Base-by-base conservation (phyloP, 2,888 invertebrate genomes). In the Trisateles emortualis region DNA sequence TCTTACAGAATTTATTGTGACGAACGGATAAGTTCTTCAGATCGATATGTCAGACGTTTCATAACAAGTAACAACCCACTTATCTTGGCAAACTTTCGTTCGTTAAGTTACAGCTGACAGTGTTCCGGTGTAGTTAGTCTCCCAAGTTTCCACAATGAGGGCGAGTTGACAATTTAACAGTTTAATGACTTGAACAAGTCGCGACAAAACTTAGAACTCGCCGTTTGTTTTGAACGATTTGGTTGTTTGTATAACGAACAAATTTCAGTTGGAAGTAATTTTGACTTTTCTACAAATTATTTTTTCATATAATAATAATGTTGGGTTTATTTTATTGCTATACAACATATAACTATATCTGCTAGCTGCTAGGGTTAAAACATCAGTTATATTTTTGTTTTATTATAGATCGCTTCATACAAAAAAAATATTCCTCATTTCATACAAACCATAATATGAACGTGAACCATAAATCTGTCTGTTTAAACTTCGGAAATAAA, bases 111-210 rank as follows among this genome's bases (percentile, higher is more conserved):
- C 51, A 64, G 55, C 58, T 64, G 64, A 59, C 64, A 59, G 48
- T 63, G 55, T 63, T 64, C 64, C 62, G 44, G 52, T 66, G 59
- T 74, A 68, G 58, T 64, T 64, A 65, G 47, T 52, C 56, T 57
- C 51, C 46, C 46, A 64, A 64, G 64, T 74, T 66, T 63, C 43
- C 53, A 64, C 71, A 64, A 64, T 71, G 74, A 69, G 62, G 62
- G 58, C 57, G 48, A 64, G 55, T 69, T 68, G 68, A 73, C 69
- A 65, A 69, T 73, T 68, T 72, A 73, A 72, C 65, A 59, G 60
- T 70, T 73, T 73, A 65, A 72, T 65, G 63, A 71, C 52, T 71
- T 65, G 61, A 46, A 61, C 61, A 62, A 68, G 57, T 70, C 54
- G 59, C 58, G 55, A 64, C 59, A 65, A 53, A 63, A 68, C 63